A percentile compares a stretch with the other conserved stretches of the same genome.
Conservation (phyloP, 2,113 vertebrate species). For the Barnardius zonarius region DNA sequence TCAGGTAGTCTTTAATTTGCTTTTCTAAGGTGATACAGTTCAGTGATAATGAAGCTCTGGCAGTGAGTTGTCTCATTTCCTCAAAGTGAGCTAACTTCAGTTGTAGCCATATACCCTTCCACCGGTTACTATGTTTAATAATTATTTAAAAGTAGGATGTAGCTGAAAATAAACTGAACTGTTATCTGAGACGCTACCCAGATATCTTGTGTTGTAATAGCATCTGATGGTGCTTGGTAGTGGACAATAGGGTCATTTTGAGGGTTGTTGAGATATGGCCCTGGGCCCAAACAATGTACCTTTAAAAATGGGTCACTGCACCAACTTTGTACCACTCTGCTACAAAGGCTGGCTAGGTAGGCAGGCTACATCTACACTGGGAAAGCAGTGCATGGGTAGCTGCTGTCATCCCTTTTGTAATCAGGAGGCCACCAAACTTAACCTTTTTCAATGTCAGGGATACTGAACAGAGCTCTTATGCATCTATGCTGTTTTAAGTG, state of each 20-base stretch:
- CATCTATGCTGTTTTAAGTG: background rate
- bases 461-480: background rate
- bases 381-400: background rate
- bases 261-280: background rate
- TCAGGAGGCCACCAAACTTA: background rate
- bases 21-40: background rate
- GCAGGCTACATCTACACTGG: background rate
- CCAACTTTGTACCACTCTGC: background rate
- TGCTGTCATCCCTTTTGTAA: background rate
- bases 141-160: background rate
- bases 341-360: background rate
- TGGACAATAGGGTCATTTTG: background rate
- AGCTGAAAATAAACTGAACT: background rate
- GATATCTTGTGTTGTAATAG: background rate
- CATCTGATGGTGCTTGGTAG: background rate
- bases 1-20: background rate
- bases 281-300: background rate
- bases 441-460: background rate
- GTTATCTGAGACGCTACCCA: background rate
- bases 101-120: background rate
- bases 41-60: background rate
- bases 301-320: background rate
- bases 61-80: background rate
- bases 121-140: background rate
- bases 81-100: background rate